Evolutionary conservation across 1,140 invertebrate species (phyloP).

Genomic region (Zaprionus africanus): DNA sequence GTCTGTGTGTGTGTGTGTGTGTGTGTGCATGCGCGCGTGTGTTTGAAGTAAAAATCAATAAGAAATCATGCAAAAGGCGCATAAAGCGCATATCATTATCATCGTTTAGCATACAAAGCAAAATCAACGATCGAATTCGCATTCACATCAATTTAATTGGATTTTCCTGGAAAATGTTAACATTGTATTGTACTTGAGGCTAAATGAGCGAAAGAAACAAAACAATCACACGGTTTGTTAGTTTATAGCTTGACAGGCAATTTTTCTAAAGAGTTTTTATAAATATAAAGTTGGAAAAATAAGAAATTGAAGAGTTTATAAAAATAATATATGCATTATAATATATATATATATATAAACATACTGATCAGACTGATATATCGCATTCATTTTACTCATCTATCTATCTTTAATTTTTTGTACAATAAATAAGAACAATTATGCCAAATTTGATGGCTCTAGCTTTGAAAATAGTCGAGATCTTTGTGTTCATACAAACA

Average conservation of each 20-base stretch:
- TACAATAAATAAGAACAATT: neutral
- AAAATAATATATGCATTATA: too few species aligned
- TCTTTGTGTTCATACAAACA: neutral
- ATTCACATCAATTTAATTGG: slow-evolving; percentile 10
- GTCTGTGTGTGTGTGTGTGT: slow-evolving; percentile 23
- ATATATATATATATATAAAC: too few species aligned
- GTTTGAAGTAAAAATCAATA: slow-evolving; percentile 40
- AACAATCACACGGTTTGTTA: neutral
- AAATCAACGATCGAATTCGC: slow-evolving; percentile 22
- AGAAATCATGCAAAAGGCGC: slow-evolving; percentile 66
- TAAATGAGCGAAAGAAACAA: neutral
- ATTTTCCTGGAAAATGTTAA: neutral
- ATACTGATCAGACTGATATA: too few species aligned
- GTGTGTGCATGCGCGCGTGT: neutral
- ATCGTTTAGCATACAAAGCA: slow-evolving; percentile 24
- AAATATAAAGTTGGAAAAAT: neutral
- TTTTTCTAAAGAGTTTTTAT: neutral
- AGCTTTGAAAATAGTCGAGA: neutral
- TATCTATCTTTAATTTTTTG: neutral
- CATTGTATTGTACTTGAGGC: neutral
- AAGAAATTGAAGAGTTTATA: too few species aligned
- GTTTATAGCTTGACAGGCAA: neutral
- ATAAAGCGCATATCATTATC: slow-evolving; percentile 51
- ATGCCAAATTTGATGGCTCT: neutral
- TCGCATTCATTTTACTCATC: too few species aligned